Percentiles rank a stretch among this genome's conserved stretches.
Conservation (phyloP, 2,113 vertebrate species). For the Acrocephalus arundinaceus region DNA sequence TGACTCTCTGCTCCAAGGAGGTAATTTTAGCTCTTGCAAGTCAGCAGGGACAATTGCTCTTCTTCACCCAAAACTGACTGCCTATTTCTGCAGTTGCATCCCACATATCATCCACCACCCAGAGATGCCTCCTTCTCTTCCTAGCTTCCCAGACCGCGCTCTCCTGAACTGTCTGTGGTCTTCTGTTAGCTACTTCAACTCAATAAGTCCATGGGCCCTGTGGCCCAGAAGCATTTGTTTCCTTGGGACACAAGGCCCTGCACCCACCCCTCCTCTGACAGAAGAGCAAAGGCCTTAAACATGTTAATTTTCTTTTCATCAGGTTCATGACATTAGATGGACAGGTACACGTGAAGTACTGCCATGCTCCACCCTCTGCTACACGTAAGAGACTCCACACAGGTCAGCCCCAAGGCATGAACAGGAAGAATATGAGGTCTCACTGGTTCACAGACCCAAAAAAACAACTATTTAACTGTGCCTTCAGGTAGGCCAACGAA, state of each 20-base stretch:
- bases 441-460: neutral
- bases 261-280: neutral
- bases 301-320: neutral
- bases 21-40: neutral
- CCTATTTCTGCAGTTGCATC: neutral
- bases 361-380: neutral
- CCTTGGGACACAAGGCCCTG: neutral
- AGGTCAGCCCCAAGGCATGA: neutral
- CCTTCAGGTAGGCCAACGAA: neutral
- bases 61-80: neutral
- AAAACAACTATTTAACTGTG: neutral
- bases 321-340: neutral
- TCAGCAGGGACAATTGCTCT: neutral
- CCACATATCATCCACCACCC: neutral
- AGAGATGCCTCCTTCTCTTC: neutral
- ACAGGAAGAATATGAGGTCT: neutral
- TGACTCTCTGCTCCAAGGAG: neutral
- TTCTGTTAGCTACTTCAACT: neutral
- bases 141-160: neutral
- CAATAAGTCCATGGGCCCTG: fast-evolving
- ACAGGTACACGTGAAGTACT: neutral
- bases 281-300: neutral
- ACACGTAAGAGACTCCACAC: neutral
- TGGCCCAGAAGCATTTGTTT: neutral
- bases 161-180: neutral